Evolutionary conservation across 2,113 vertebrate genomes (phyloP).

Genomic region (Natator depressus): DNA sequence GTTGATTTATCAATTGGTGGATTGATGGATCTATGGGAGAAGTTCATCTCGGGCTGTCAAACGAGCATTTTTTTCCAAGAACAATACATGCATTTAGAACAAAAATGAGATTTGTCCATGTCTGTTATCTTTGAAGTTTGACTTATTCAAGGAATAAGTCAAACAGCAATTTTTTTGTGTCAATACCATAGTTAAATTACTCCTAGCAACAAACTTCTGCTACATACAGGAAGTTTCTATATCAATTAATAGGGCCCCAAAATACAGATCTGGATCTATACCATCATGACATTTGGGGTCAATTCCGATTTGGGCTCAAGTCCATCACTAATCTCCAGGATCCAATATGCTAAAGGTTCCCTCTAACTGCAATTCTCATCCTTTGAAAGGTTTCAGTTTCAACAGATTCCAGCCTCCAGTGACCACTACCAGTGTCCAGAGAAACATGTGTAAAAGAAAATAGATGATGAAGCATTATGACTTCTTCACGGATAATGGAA

Average conservation of each 20-base stretch:
- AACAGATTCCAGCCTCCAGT: neutral
- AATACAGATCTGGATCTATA: neutral
- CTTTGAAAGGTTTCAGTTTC: neutral
- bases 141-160: neutral
- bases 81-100: neutral
- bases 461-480: neutral
- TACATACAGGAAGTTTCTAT: neutral
- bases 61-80: neutral
- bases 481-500: neutral
- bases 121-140: accelerated
- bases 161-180: neutral
- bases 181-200: neutral
- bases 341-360: neutral
- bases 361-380: neutral
- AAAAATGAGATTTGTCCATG: neutral
- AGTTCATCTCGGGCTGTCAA: neutral
- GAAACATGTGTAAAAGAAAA: neutral
- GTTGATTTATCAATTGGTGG: neutral
- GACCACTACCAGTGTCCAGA: neutral
- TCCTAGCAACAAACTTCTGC: neutral
- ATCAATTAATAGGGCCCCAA: neutral
- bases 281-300: neutral
- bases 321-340: neutral
- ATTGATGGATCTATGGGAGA: neutral
- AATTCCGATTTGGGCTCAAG: neutral